These are phyloP conservation scores for Osmoderma eremita DNA, from an alignment of 2,888 invertebrate genomes.

Conservation along the genomic window DNA sequence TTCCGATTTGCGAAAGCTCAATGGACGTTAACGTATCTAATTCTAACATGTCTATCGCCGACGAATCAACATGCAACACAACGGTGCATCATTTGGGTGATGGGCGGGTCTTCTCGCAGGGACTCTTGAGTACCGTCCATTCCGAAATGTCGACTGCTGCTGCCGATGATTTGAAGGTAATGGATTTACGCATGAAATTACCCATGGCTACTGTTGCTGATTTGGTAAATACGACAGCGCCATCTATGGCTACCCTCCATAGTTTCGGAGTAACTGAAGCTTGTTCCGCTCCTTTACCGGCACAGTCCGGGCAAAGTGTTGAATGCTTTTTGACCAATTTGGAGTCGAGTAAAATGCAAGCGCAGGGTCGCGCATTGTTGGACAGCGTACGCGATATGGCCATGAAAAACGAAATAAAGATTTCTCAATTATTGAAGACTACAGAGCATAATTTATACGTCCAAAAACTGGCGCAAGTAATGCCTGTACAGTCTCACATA, in stretches of 20 bases:
- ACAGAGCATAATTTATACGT: slow-evolving; percentile 40
- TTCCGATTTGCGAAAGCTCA: slow-evolving; percentile 60
- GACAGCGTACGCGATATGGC: slow-evolving; percentile 19
- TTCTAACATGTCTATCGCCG: slow-evolving; percentile 63
- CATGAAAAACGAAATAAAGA: slow-evolving; percentile 34
- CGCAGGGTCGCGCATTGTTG: slow-evolving; percentile 7
- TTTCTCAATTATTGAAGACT: slow-evolving; percentile 39
- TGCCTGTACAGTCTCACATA: slow-evolving; percentile 52
- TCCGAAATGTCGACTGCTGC: slow-evolving; percentile 37
- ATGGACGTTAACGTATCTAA: slow-evolving; percentile 63
- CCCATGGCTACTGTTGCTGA: slow-evolving; percentile 64
- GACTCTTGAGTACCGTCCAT: slow-evolving; percentile 36
- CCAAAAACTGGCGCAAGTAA: slow-evolving; percentile 47
- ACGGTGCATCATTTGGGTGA: slow-evolving; percentile 43
- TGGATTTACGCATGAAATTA: slow-evolving; percentile 77
- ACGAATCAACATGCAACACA: slow-evolving; percentile 58
- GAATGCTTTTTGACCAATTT: slow-evolving; percentile 70
- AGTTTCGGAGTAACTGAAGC: slow-evolving; percentile 65
- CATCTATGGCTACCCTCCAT: slow-evolving; percentile 67
- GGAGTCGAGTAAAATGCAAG: slow-evolving; percentile 57
- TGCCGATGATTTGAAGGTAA: slow-evolving; percentile 64
- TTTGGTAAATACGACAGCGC: slow-evolving; percentile 67
- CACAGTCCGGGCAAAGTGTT: slow-evolving; percentile 70
- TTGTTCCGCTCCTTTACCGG: slow-evolving; percentile 64
- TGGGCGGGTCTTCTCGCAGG: slow-evolving; percentile 38